These are phyloP conservation scores for Baccha elongata DNA, from an alignment of 2,888 invertebrate species.

Conservation along the genomic window DNA sequence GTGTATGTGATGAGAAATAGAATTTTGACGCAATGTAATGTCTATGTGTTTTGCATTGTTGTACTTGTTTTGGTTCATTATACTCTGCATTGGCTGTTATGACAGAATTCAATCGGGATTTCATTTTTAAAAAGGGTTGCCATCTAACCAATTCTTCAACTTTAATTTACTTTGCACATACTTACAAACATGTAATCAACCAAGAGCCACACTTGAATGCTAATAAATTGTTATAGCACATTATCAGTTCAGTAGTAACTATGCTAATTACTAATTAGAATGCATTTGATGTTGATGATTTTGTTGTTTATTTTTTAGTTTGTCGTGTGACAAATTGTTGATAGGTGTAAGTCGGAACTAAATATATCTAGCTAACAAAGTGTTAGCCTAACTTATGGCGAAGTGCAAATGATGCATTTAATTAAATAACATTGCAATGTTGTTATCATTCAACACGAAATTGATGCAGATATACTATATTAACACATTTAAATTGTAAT, in stretches of 20 bases:
- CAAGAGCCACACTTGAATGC: conserved; percentile 51
- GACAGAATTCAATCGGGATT: conserved; percentile 34
- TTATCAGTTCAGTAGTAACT: conserved; percentile 13
- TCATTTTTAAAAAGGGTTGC: conserved; percentile 35
- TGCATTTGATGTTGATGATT: conserved; percentile 39
- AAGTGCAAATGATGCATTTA: conserved; percentile 27
- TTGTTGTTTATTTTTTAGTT: conserved; percentile 28
- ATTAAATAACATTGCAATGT: not conserved
- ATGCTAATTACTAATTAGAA: conserved; percentile 63
- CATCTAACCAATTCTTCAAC: conserved; percentile 3
- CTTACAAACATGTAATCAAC: conserved; percentile 32
- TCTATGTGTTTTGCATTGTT: conserved; percentile 37
- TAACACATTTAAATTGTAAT: too few relatives aligned
- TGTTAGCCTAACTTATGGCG: not conserved
- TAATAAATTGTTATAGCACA: conserved; percentile 47
- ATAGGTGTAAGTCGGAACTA: conserved; percentile 14
- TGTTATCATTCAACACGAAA: too few relatives aligned
- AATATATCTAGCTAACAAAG: not conserved
- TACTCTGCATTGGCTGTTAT: conserved; percentile 39
- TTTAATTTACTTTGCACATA: conserved; percentile 38
- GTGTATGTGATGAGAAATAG: conserved; percentile 15
- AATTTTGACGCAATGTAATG: conserved; percentile 61
- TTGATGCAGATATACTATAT: too few relatives aligned
- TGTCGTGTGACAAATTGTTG: conserved; percentile 13
- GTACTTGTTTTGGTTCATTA: conserved; percentile 32